A percentile compares a stretch with the other conserved stretches of the same genome.
phyloP scores from a whole-genome alignment of 1,140 invertebrate genomes.

The Prorops nasuta region DNA sequence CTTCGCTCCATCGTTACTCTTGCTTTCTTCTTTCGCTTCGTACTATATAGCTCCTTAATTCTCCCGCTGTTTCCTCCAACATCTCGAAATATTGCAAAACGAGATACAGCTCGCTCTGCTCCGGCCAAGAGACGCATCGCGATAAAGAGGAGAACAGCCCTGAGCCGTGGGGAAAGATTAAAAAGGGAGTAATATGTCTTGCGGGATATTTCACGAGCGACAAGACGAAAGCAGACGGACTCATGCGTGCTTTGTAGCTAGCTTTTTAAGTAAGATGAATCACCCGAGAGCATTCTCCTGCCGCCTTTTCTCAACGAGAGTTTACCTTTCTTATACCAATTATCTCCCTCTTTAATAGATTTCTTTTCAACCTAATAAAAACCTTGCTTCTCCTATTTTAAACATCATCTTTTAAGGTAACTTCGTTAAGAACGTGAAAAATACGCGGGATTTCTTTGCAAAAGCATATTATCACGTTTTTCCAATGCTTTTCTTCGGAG shows the following conservation, averaged over 20 bases:
- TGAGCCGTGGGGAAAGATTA: slow-evolving; percentile 20
- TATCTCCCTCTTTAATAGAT: no score
- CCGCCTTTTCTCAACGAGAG: no score
- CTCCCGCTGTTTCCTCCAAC: slow-evolving; percentile 6
- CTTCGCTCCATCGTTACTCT: background rate
- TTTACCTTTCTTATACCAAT: no score
- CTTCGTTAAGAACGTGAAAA: no score
- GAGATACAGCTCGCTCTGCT: slow-evolving; percentile 20
- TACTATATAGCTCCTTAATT: slow-evolving; percentile 3
- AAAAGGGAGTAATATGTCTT: slow-evolving; percentile 24
- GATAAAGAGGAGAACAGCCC: slow-evolving; percentile 14
- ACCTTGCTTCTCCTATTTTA: no score
- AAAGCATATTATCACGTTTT: slow-evolving; percentile 10
- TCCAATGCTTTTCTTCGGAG: slow-evolving; percentile 11
- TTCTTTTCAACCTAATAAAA: no score
- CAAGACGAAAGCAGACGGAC: slow-evolving; percentile 2
- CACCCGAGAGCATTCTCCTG: no score
- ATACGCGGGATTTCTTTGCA: no score
- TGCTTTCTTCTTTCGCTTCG: background rate
- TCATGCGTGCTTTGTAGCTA: background rate
- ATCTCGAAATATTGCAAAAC: slow-evolving; percentile 36
- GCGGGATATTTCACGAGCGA: slow-evolving; percentile 15
- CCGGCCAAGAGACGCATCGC: slow-evolving; percentile 18
- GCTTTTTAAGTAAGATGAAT: slow-evolving; percentile 14
- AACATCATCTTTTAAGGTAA: no score